Conservation (phyloP, 2,888 invertebrate species). For the Trichogramma evanescens region DNA sequence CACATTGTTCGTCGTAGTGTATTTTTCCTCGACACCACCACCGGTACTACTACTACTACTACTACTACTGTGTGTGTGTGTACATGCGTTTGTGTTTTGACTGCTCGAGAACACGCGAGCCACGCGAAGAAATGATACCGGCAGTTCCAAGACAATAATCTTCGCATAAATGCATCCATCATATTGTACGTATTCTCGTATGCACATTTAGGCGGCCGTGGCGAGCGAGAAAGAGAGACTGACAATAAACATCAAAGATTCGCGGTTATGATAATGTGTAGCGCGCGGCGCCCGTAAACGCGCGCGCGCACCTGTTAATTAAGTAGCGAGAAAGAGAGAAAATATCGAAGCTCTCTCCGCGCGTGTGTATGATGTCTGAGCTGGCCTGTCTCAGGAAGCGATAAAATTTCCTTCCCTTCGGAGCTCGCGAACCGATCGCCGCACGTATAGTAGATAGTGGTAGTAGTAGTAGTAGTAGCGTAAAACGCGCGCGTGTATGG, state of each 20-base stretch:
- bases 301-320: slow-evolving; percentile 19
- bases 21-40: too few species aligned
- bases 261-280: slow-evolving; percentile 7
- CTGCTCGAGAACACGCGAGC: background rate
- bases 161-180: slow-evolving; percentile 11
- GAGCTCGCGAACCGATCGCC: too few species aligned
- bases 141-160: background rate
- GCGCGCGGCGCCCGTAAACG: background rate
- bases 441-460: too few species aligned
- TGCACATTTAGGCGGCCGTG: slow-evolving; percentile 5
- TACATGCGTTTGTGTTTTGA: too few species aligned
- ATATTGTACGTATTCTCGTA: slow-evolving; percentile 5
- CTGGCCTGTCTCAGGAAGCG: slow-evolving; percentile 9
- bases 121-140: slow-evolving; percentile 11
- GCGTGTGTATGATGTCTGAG: background rate
- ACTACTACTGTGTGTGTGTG: too few species aligned
- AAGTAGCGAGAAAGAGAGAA: background rate
- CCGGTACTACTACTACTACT: too few species aligned
- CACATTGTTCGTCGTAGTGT: too few species aligned
- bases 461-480: too few species aligned
- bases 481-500: too few species aligned
- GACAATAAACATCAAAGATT: slow-evolving; percentile 22
- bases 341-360: background rate
- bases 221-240: background rate
- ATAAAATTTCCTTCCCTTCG: slow-evolving; percentile 2